Conservation (phyloP, 2,113 vertebrate species). For the Nematolebias whitei region DNA sequence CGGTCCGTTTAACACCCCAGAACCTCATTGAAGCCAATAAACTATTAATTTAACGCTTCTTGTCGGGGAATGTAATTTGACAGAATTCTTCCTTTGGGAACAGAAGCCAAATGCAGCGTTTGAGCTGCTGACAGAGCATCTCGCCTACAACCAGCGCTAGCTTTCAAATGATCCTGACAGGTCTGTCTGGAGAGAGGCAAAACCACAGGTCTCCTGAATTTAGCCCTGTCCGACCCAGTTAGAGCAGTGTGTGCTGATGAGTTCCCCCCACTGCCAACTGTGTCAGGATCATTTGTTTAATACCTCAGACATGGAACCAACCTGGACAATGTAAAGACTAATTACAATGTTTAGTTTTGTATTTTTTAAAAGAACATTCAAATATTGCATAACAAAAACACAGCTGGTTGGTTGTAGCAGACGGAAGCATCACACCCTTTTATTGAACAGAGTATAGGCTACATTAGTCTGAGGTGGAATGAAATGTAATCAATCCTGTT, state of each 20-base stretch:
- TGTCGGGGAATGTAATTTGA: slow-evolving; percentile 37
- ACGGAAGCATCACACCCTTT: not conserved
- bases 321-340: slow-evolving; percentile 10
- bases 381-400: not conserved
- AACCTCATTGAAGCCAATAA: slow-evolving; percentile 49
- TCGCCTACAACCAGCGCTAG: slow-evolving; percentile 15
- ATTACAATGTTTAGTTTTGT: slow-evolving; percentile 35
- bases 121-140: slow-evolving; percentile 27
- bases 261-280: slow-evolving; percentile 16
- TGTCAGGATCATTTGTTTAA: slow-evolving; percentile 31
- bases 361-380: not conserved
- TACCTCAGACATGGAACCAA: slow-evolving; percentile 1
- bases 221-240: slow-evolving; percentile 45
- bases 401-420: not conserved
- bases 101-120: slow-evolving; percentile 24
- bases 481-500: slow-evolving; percentile 20
- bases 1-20: not conserved
- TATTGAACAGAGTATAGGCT: not conserved
- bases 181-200: slow-evolving; percentile 28
- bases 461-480: not conserved
- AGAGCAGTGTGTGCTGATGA: slow-evolving; percentile 15
- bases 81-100: slow-evolving; percentile 43
- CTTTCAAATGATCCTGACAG: slow-evolving; percentile 51
- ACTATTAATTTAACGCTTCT: slow-evolving; percentile 35
- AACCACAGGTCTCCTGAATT: slow-evolving; percentile 58